Conservation (phyloP, 2,113 vertebrate species). For the Laticauda laticaudata region DNA sequence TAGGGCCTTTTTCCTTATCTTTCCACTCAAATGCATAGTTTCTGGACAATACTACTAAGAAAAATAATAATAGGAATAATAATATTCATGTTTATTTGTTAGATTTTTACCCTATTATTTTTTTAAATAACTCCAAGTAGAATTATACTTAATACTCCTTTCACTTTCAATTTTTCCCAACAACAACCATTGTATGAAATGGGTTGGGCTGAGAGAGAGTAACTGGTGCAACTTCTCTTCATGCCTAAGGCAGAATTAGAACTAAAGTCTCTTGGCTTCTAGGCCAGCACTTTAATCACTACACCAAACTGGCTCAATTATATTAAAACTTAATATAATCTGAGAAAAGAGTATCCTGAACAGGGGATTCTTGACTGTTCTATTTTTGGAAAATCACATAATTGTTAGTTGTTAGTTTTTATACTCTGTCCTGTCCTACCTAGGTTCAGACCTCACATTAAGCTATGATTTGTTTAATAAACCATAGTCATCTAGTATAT, state of each 20-base stretch:
- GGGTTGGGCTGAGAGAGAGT: not conserved
- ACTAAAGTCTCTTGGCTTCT: not conserved
- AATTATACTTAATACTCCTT: not conserved
- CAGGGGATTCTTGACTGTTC: not conserved
- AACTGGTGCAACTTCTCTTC: not conserved
- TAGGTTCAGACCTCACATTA: not conserved
- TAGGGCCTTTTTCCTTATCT: not conserved
- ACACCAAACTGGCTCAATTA: not conserved
- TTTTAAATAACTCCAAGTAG: not conserved
- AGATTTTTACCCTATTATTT: not conserved
- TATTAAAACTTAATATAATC: not conserved
- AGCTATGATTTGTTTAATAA: not conserved
- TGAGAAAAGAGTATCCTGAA: not conserved
- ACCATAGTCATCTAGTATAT: not conserved
- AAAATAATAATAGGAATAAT: too few species aligned
- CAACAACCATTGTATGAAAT: not conserved
- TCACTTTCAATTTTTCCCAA: not conserved
- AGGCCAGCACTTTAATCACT: not conserved
- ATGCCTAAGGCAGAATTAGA: not conserved
- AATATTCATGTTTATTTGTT: not conserved
- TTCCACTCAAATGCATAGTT: not conserved
- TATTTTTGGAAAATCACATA: not conserved
- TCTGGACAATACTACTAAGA: not conserved
- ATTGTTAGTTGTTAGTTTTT: not conserved
- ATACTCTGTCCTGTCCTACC: not conserved